A percentile compares a stretch with the other conserved stretches of the same genome.
Evolutionary conservation across 2,797 vertebrate species (phyloP).

Genomic region (Sebastes variabilis): DNA sequence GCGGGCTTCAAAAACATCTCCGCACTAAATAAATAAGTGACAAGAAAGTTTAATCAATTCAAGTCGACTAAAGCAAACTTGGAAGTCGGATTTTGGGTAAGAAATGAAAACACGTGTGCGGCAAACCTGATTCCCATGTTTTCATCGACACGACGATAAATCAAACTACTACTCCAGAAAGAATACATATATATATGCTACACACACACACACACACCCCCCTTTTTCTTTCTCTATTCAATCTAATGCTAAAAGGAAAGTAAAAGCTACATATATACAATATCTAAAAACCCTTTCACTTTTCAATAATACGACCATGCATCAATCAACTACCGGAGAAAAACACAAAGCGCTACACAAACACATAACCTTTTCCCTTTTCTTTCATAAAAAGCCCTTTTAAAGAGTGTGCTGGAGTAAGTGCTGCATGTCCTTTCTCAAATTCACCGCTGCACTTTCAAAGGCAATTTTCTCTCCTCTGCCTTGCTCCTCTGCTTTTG

Average conservation of each 20-base stretch:
- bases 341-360: not conserved
- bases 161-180: constrained; percentile 3
- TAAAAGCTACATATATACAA: not conserved
- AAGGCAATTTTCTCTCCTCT: constrained; percentile 62
- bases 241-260: not conserved
- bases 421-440: constrained; percentile 35
- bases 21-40: constrained; percentile 64
- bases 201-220: not conserved
- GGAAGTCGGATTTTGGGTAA: not conserved
- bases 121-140: constrained; percentile 26
- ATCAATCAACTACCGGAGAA: not conserved
- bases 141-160: constrained; percentile 19
- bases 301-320: not conserved
- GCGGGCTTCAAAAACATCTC: constrained; percentile 60
- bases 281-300: not conserved
- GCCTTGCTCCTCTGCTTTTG: constrained; percentile 51
- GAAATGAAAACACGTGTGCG: constrained; percentile 21
- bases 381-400: constrained; percentile 25
- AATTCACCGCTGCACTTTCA: constrained; percentile 55
- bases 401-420: constrained; percentile 32
- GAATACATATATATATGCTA: not conserved
- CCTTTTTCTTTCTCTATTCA: not conserved
- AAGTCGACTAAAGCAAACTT: constrained; percentile 51
- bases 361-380: not conserved
- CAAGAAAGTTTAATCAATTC: constrained; percentile 50